Conservation (phyloP, 2,888 invertebrate species). For the Dryococelus australis region DNA sequence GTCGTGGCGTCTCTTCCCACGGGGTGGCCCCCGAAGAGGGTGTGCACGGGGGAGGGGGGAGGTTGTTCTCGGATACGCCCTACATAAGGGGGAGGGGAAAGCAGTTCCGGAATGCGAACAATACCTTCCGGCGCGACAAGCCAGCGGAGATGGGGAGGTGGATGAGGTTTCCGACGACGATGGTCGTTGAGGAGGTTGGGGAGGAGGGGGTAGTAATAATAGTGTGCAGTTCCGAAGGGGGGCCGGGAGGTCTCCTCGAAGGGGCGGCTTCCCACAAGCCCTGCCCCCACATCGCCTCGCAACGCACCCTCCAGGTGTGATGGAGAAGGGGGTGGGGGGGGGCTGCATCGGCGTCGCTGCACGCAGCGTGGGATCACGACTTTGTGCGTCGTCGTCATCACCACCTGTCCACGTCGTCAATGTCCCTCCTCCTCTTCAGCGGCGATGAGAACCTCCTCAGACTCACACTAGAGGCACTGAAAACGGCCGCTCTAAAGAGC, state of each 20-base stretch:
- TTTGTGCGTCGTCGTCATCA: background rate
- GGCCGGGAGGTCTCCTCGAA: background rate
- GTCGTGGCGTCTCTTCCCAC: background rate
- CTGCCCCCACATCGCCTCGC: background rate
- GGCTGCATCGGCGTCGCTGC: background rate
- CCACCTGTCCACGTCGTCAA: background rate
- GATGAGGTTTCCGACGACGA: too few species aligned
- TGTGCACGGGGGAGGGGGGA: background rate
- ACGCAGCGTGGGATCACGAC: background rate
- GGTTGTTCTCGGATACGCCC: background rate
- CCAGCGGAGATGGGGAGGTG: background rate
- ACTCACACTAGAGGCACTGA: too few species aligned
- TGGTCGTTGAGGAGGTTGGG: background rate
- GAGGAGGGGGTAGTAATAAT: background rate
- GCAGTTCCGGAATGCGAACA: conserved; percentile 2
- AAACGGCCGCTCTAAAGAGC: too few species aligned
- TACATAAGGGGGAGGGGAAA: too few species aligned
- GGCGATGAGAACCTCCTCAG: too few species aligned
- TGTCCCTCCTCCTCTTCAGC: background rate
- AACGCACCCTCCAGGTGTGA: background rate
- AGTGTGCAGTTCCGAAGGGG: background rate
- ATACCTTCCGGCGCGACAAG: background rate
- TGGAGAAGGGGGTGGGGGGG: too few species aligned
- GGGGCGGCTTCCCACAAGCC: background rate
- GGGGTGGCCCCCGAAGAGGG: background rate